Base-by-base conservation (phyloP, 2,113 vertebrate species). In the Barbus barbus region DNA sequence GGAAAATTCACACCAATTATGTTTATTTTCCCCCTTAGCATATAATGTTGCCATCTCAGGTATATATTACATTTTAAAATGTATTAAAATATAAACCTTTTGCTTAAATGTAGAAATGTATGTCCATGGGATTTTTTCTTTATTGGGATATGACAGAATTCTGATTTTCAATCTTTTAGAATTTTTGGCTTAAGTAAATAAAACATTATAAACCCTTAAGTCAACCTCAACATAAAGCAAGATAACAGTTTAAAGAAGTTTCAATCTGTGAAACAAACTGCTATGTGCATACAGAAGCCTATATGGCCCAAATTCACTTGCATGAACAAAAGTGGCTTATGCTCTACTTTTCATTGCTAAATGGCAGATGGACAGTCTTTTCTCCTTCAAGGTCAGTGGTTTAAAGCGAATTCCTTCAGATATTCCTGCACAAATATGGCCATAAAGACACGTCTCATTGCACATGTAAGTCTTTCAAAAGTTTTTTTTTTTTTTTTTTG, bases 331-430 rank as follows among this genome's bases (percentile, higher is more conserved):
- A 56, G 20, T 9, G 53, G 7, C 20, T 56, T 56, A 56, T 44
- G n/a, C 18, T 56, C 9, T 76, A 24, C 31, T 22, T 76, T 63
- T 44, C n/a, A 41, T 16, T 41, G 14, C n/a, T 60, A 22, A 38
- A 61, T 79, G n/a, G 14, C 36, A 44, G n/a, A 58, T 48, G 18
- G 46, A 53, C 28, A 63, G 56, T 36, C 56, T 38, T 78, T 78
- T 79, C 53, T 61, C 53, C 28, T 61, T 63, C 77, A 63, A 79
- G 77, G 58, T 63, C 31, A 38, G 76, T 78, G 14, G 24, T 38
- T 13, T 7, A 58, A n/a, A n/a, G n/a, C 38, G 5, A 58, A 38
- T 78, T 78, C 31, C 12, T 58, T 51, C 14, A 51, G 24, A 46
- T 51, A 26, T 51, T 6, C 48, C 48, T 51, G n/a, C 44, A 28